Percentiles rank a stretch among this genome's conserved stretches.
Evolutionary conservation across 1,140 invertebrate species (phyloP).

Genomic region (Latrodectus geometricus): DNA sequence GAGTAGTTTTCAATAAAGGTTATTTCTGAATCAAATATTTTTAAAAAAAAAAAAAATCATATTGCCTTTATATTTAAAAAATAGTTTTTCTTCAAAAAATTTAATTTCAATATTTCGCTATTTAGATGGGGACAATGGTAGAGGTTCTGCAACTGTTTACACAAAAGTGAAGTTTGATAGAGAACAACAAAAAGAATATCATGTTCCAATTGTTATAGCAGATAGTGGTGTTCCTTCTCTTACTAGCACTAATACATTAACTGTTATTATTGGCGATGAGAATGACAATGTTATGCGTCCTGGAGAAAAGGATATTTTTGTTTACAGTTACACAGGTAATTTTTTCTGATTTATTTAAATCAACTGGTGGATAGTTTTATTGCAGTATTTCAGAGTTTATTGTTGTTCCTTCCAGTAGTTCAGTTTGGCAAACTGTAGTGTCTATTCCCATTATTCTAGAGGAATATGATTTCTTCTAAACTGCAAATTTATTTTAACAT

Average conservation of each 20-base stretch:
- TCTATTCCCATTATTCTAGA: no score
- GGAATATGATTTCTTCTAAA: no score
- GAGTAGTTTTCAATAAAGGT: slow-evolving; percentile 73
- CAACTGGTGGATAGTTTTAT: no score
- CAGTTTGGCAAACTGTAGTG: no score
- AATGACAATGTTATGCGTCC: slow-evolving; percentile 98
- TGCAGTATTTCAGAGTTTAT: no score
- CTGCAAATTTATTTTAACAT: no score
- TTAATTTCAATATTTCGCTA: not conserved
- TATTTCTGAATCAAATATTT: not conserved
- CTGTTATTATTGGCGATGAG: slow-evolving; percentile 92
- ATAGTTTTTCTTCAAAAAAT: not conserved
- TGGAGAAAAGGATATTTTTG: slow-evolving; percentile 94
- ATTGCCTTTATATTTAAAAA: not conserved
- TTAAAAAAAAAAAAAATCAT: not conserved
- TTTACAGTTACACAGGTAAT: slow-evolving; percentile 89
- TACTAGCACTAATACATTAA: slow-evolving; percentile 94
- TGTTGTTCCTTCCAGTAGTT: no score
- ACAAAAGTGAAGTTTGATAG: slow-evolving; percentile 92
- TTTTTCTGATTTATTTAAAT: not conserved
- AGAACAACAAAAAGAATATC: slow-evolving; percentile 94
- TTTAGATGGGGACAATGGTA: slow-evolving; percentile 90
- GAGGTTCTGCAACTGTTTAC: slow-evolving; percentile 94
- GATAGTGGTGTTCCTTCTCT: slow-evolving; percentile 91
- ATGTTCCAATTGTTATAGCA: slow-evolving; percentile 93